Conservation (phyloP, 2,113 vertebrate species). For the Tor tambroides region DNA sequence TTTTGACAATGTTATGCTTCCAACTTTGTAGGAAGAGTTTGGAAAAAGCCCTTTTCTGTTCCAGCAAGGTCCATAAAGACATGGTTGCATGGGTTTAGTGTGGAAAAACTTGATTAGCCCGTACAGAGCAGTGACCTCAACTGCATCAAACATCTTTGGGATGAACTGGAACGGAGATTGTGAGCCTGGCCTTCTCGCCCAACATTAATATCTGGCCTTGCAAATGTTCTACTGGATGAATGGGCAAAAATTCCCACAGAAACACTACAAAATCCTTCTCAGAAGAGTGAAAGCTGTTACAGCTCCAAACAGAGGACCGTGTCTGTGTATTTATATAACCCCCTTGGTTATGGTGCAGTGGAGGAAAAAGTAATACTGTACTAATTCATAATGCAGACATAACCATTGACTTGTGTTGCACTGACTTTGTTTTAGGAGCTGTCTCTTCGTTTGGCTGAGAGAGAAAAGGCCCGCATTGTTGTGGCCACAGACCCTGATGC, state of each 20-base stretch:
- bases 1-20: too few species aligned
- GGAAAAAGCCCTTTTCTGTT: not conserved
- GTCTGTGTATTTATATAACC: not conserved
- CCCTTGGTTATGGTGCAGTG: not conserved
- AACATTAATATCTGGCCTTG: too few species aligned
- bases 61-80: not conserved
- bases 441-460: slow-evolving; percentile 87
- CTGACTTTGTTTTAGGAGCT: slow-evolving; percentile 75
- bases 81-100: not conserved
- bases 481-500: slow-evolving; percentile 95
- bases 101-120: not conserved
- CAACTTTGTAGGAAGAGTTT: not conserved
- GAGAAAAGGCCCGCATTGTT: slow-evolving; percentile 81
- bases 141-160: not conserved
- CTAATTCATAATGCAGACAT: not conserved
- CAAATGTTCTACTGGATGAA: too few species aligned
- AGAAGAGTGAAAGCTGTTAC: too few species aligned
- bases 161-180: not conserved
- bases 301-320: too few species aligned
- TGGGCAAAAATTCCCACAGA: too few species aligned
- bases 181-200: not conserved
- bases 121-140: too few species aligned
- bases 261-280: too few species aligned
- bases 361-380: not conserved
- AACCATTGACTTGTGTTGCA: not conserved